Evolutionary conservation across 2,797 vertebrate genomes (phyloP), one percentile per base, ranked within the genome.

Genomic region (Leontopithecus rosalia): DNA sequence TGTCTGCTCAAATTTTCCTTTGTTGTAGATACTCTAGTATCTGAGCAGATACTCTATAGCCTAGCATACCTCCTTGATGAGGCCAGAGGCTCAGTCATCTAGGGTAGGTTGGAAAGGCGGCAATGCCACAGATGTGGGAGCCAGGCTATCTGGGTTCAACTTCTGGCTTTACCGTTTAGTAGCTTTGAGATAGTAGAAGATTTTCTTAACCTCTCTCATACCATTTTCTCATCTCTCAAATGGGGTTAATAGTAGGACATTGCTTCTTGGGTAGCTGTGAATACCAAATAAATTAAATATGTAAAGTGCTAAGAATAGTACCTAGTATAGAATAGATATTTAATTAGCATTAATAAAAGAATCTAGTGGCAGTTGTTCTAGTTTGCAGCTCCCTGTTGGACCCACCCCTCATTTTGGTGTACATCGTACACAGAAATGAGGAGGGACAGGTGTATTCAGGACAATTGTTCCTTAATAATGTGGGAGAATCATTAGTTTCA

Each of bases 81-180:
- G 1, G 17, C 39, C 52, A 41, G 72, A 52, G 41, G 57, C 13
- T 75, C 10, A 82, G n/a, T 46, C 67, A 75, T 48, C 4, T 67
- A 2, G 36, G 30, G 1, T 22, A 15, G 77, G 4, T 39, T 93
- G 41, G 33, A 82, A 55, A 92, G 36, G 39, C n/a, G 67, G 6
- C 15, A 50, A 5, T 36, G 5, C 72, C 19, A n/a, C 0, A 28
- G 1, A 52, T 13, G 2, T 41, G 13, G 41, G 2, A 67, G 10
- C 39, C 12, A 50, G 39, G 14, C 4, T 79, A 7, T 17, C 39
- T 84, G 55, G 4, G 4, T 58, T 95, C 20, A 77, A 28, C 39
- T 61, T 85, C 28, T 7, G 15, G 9, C 36, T 84, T n/a, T 14
- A 3, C 28, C 22, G 41, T 33, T 79, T 50, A 64, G 9, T 55